Base-by-base conservation (phyloP, 2,113 vertebrate genomes). In the Stomatorhinus ivindoensis region DNA sequence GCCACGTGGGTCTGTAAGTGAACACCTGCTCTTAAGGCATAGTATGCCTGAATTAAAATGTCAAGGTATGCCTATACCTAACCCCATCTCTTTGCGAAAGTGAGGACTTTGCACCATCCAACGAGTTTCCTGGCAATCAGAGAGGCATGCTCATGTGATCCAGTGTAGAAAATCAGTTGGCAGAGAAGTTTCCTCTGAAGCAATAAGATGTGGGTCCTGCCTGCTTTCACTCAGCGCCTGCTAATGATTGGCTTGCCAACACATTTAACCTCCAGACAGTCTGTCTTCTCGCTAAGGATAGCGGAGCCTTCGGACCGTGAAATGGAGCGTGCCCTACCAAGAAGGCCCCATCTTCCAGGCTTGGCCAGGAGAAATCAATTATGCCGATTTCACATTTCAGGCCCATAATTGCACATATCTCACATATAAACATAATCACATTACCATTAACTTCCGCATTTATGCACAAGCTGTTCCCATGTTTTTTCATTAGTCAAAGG, bases 191-290 rank as follows among this genome's bases (percentile, higher is more conserved):
- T 92, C 92, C 48, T 92, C 87, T 13, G 47, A n/a, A 90, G 47
- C 35, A n/a, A 11, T 35, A 21, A 65, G 51, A 84, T 21, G 76
- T 35, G 42, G 35, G 92, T 89, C 92, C 82, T 88, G 88, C 88
- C 84, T 89, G 90, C 89, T 84, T 91, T 90, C 90, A 86, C 92
- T 92, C 90, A 90, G 92, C 92, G 91, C 93, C 93, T 92, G 93
- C 92, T 94, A 95, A 95, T 95, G 92, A 94, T 90, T 90, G 91
- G 92, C 92, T 92, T 88, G 92, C 92, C 90, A 90, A 92, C 92
- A 90, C 93, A 89, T 94, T 95, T 95, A 94, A 94, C 93, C 94
- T 94, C 93, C 90, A 94, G 92, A 93, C 92, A 92, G 92, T 94
- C 92, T 93, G 93, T 93, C 92, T 93, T 92, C 91, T 91, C 91